Percentiles rank a stretch among this genome's conserved stretches.
Conservation (phyloP, 2,797 vertebrate genomes). For the Diplodus sargus region DNA sequence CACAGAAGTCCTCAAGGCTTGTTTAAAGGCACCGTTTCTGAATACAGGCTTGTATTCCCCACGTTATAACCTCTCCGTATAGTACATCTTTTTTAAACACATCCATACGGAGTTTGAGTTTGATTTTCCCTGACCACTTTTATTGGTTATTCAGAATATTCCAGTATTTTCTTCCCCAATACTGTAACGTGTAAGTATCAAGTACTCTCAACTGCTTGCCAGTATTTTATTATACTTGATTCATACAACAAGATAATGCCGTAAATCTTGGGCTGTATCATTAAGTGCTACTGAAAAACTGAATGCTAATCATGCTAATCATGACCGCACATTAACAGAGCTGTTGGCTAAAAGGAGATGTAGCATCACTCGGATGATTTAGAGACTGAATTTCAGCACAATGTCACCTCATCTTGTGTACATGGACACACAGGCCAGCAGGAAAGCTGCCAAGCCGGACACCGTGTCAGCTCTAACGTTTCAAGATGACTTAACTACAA, state of each 20-base stretch:
- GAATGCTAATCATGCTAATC: not conserved
- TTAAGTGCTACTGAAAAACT: not conserved
- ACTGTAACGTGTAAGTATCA: not conserved
- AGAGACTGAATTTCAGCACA: slow-evolving; percentile 23
- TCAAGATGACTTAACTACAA: slow-evolving; percentile 27
- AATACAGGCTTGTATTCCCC: too few species aligned
- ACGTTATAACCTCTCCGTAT: too few species aligned
- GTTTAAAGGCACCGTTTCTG: too few species aligned
- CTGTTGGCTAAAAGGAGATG: not conserved
- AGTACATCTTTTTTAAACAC: too few species aligned
- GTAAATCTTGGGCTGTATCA: not conserved
- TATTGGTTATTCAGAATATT: not conserved
- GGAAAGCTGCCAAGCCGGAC: slow-evolving; percentile 1
- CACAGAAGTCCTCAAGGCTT: too few species aligned
- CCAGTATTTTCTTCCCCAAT: not conserved
- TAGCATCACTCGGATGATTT: not conserved
- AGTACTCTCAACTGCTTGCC: not conserved
- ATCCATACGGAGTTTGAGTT: too few species aligned
- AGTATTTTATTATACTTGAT: not conserved
- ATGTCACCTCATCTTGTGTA: slow-evolving; percentile 19
- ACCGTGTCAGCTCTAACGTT: slow-evolving; percentile 21
- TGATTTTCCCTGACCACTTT: not conserved
- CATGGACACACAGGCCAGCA: not conserved
- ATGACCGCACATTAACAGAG: not conserved
- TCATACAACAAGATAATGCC: not conserved